Evolutionary conservation across 2,888 invertebrate species (phyloP).

Genomic region (Nomada ruficornis): DNA sequence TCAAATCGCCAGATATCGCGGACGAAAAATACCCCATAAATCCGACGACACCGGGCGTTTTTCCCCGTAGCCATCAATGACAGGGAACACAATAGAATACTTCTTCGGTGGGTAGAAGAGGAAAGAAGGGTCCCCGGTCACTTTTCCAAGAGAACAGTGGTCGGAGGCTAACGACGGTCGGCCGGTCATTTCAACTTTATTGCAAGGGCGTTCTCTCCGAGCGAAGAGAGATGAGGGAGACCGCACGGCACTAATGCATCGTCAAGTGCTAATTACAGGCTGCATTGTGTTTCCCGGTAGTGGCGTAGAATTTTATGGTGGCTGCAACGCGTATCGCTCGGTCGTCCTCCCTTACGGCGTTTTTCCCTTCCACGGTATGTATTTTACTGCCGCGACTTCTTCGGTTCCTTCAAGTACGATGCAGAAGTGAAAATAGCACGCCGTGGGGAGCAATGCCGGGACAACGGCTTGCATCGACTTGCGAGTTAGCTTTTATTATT

Average conservation of each 20-base stretch:
- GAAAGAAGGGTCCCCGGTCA: slow-evolving; percentile 34
- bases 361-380: background rate
- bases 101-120: background rate
- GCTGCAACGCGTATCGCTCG: slow-evolving; percentile 61
- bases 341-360: slow-evolving; percentile 21
- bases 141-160: slow-evolving; percentile 53
- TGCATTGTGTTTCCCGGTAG: slow-evolving; percentile 77
- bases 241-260: slow-evolving; percentile 79
- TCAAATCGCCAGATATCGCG: no score
- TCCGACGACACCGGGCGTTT: no score
- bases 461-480: background rate
- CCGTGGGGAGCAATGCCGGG: background rate
- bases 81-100: slow-evolving; percentile 11
- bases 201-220: slow-evolving; percentile 77
- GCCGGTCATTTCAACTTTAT: slow-evolving; percentile 80
- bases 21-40: background rate
- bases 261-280: slow-evolving; percentile 82
- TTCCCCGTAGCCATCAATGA: background rate
- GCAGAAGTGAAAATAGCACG: no score
- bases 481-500: no score
- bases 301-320: slow-evolving; percentile 79
- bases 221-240: slow-evolving; percentile 65
- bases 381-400: slow-evolving; percentile 12
- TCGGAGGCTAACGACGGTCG: slow-evolving; percentile 65
- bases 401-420: background rate